Percentiles rank a stretch among this genome's conserved stretches.
These are phyloP conservation scores for Plagodis dolabraria DNA, from an alignment of 2,888 invertebrate species.

Conservation along the genomic window DNA sequence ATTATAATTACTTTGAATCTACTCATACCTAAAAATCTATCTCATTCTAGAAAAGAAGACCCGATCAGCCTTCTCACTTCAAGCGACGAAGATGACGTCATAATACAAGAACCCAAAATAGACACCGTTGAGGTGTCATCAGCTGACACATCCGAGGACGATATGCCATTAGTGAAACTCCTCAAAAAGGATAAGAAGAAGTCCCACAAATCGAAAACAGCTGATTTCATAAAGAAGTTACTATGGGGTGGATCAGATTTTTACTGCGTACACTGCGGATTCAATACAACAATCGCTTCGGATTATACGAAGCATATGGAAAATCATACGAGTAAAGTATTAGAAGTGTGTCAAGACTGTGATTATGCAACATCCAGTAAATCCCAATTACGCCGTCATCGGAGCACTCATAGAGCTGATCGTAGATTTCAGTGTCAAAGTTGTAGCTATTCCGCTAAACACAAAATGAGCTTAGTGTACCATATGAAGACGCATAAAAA, in stretches of 20 bases:
- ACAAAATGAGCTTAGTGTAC: constrained; percentile 66
- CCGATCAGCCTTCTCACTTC: constrained; percentile 73
- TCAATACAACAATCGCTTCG: constrained; percentile 35
- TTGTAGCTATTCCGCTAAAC: constrained; percentile 62
- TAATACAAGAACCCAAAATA: constrained; percentile 69
- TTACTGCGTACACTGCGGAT: constrained; percentile 58
- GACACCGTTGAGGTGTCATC: constrained; percentile 69
- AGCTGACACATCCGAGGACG: constrained; percentile 73
- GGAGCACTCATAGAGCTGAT: constrained; percentile 58
- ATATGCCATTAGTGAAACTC: constrained; percentile 61
- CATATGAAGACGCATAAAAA: constrained; percentile 59
- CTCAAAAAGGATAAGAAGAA: constrained; percentile 39
- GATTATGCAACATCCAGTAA: constrained; percentile 60
- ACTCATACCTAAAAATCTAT: neutral
- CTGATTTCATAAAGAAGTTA: constrained; percentile 13
- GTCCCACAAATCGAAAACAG: constrained; percentile 12
- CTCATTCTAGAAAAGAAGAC: constrained; percentile 52
- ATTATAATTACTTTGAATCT: neutral
- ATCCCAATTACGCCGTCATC: constrained; percentile 52
- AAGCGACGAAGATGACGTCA: constrained; percentile 75
- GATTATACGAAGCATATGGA: constrained; percentile 38
- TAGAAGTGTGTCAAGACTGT: constrained; percentile 61
- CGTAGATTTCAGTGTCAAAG: constrained; percentile 60
- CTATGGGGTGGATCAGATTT: constrained; percentile 50
- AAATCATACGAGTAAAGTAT: constrained; percentile 23